Percentiles rank a stretch among this genome's conserved stretches.
These are phyloP conservation scores for Scaptomyza caliginosa DNA, from an alignment of 2,888 invertebrate genomes.

Conservation along the genomic window DNA sequence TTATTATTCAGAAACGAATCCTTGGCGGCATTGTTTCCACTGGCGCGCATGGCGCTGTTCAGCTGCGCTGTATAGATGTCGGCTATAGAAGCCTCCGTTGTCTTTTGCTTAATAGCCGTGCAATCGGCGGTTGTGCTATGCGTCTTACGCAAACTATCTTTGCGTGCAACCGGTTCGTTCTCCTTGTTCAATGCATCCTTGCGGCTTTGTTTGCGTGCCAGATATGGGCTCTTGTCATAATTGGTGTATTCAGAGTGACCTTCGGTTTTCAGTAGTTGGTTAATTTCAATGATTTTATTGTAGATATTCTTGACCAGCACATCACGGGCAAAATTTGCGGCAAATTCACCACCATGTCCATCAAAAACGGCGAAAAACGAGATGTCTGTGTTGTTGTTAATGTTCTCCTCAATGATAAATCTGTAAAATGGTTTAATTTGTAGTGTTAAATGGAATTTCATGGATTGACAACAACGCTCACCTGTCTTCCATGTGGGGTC, in stretches of 20 bases:
- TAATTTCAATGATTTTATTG: constrained; percentile 90
- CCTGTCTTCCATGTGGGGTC: constrained; percentile 97
- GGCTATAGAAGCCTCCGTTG: constrained; percentile 68
- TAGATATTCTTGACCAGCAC: constrained; percentile 92
- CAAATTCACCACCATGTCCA: constrained; percentile 98
- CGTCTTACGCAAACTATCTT: constrained; percentile 82
- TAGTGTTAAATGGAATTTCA: neutral
- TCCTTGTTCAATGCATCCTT: constrained; percentile 81
- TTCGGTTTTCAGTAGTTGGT: constrained; percentile 87
- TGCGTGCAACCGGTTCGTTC: constrained; percentile 77
- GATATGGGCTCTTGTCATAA: constrained; percentile 81
- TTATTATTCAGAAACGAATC: constrained; percentile 79
- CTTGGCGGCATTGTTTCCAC: constrained; percentile 66
- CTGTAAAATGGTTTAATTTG: constrained; percentile 50
- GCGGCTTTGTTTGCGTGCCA: constrained; percentile 77
- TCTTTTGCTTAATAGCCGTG: constrained; percentile 81
- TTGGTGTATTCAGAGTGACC: constrained; percentile 56
- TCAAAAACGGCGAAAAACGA: constrained; percentile 97
- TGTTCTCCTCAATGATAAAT: constrained; percentile 94
- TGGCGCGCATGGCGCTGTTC: constrained; percentile 81
- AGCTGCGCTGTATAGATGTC: constrained; percentile 83
- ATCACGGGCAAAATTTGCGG: constrained; percentile 96
- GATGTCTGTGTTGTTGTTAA: constrained; percentile 91
- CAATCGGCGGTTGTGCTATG: constrained; percentile 86
- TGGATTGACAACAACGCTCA: constrained; percentile 53